A percentile compares a stretch with the other conserved stretches of the same genome.
Conservation (phyloP, 2,113 vertebrate genomes). For the Myotis brandtii region DNA sequence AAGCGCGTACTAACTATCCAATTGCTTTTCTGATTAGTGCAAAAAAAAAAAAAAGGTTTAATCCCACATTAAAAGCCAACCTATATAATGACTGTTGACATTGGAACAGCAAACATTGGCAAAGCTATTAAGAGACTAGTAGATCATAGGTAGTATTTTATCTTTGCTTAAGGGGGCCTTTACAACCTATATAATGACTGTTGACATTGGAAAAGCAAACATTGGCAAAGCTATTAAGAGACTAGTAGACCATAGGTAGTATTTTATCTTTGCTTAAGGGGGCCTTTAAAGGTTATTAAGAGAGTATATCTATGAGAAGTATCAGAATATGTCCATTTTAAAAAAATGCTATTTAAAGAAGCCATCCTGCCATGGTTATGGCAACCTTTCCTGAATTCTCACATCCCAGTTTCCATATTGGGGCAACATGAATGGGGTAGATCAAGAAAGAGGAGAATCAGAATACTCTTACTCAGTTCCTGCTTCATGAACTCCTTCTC, state of each 20-base stretch:
- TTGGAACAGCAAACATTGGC: constrained; percentile 64
- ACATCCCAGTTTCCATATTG: neutral
- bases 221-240: constrained; percentile 55
- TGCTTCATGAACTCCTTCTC: neutral
- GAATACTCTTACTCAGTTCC: neutral
- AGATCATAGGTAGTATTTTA: constrained; percentile 61
- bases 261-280: constrained; percentile 66
- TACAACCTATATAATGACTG: too few species aligned
- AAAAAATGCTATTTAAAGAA: constrained; percentile 59
- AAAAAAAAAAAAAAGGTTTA: constrained; percentile 63
- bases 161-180: constrained; percentile 64
- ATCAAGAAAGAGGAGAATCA: neutral
- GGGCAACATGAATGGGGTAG: neutral
- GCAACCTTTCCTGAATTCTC: constrained; percentile 42
- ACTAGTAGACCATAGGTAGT: constrained; percentile 57
- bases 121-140: constrained; percentile 55
- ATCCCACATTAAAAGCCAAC: constrained; percentile 56
- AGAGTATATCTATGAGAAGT: constrained; percentile 47
- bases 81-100: constrained; percentile 71
- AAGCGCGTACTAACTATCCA: constrained; percentile 60
- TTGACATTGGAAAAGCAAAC: constrained; percentile 74
- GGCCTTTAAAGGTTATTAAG: constrained; percentile 46
- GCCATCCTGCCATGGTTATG: neutral
- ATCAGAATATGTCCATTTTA: constrained; percentile 53
- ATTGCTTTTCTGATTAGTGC: constrained; percentile 53